phyloP scores from a whole-genome alignment of 2,797 vertebrate species.

The Odontamblyopus rebecca region DNA sequence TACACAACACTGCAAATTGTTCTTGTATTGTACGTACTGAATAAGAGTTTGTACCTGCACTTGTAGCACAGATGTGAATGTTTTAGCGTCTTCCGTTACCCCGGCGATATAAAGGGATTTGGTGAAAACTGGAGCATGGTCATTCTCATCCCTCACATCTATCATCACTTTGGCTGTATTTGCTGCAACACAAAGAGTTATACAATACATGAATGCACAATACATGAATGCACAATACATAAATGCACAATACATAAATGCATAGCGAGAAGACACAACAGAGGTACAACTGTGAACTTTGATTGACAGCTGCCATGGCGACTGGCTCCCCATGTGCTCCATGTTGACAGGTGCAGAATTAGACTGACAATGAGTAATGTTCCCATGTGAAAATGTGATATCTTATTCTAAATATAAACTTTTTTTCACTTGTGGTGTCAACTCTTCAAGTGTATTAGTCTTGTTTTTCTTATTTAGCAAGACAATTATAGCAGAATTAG shows the following conservation, averaged over 20 bases:
- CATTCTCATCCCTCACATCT: constrained; percentile 92
- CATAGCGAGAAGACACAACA: not conserved
- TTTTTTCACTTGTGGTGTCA: not conserved
- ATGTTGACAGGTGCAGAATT: constrained; percentile 11
- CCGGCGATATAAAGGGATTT: constrained; percentile 89
- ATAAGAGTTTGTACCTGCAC: constrained; percentile 81
- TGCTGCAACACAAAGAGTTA: constrained; percentile 67
- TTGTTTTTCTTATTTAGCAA: not conserved
- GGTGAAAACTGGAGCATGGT: constrained; percentile 89
- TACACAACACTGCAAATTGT: not conserved
- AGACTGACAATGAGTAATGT: constrained; percentile 20
- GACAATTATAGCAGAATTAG: not conserved
- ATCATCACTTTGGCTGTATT: constrained; percentile 93
- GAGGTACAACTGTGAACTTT: not conserved
- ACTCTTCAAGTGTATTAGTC: not conserved
- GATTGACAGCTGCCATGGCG: constrained; percentile 6
- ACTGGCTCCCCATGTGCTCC: not conserved
- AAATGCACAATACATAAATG: not conserved
- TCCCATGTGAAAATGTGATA: constrained; percentile 1
- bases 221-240: not conserved
- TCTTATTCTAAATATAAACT: constrained; percentile 2
- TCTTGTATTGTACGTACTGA: not conserved
- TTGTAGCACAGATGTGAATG: constrained; percentile 91
- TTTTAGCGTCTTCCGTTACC: constrained; percentile 94
- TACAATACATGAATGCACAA: not conserved